Conservation (phyloP, 2,113 vertebrate species). For the Nothobranchius kuhntae region DNA sequence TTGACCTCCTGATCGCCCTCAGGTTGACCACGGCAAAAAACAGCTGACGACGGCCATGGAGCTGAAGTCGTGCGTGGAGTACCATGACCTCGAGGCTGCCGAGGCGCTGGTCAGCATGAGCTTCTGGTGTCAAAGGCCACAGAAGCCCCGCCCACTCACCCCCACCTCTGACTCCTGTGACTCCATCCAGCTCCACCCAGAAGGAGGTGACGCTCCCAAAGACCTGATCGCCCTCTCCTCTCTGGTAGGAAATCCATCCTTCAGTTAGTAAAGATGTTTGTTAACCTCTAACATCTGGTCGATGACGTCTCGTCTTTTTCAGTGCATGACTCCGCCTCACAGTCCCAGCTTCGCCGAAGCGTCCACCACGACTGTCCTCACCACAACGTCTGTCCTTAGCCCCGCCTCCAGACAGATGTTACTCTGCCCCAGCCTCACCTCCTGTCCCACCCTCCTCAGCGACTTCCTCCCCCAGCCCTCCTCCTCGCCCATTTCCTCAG, state of each 20-base stretch:
- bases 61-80: constrained; percentile 82
- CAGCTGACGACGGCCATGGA: constrained; percentile 83
- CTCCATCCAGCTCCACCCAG: constrained; percentile 77
- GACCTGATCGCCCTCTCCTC: constrained; percentile 88
- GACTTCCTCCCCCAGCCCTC: constrained; percentile 1
- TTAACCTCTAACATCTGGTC: background rate
- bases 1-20: background rate
- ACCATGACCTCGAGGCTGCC: constrained; percentile 93
- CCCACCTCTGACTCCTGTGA: constrained; percentile 96
- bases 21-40: constrained; percentile 85
- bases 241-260: constrained; percentile 81
- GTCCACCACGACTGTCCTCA: constrained; percentile 62
- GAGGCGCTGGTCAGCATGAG: constrained; percentile 98
- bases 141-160: constrained; percentile 89
- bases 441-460: constrained; percentile 8
- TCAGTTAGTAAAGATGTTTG: no score
- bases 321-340: constrained; percentile 98
- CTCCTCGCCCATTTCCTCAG: constrained; percentile 25
- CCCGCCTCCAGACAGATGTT: constrained; percentile 67
- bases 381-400: constrained; percentile 54
- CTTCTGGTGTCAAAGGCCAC: constrained; percentile 90
- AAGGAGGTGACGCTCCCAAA: constrained; percentile 77
- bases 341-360: constrained; percentile 90
- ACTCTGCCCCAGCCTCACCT: constrained; percentile 21
- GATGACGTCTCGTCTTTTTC: constrained; percentile 6